Evolutionary conservation across 1,140 invertebrate genomes (phyloP), one percentile per base, ranked within the genome.

Genomic region (Ceratina japonica): DNA sequence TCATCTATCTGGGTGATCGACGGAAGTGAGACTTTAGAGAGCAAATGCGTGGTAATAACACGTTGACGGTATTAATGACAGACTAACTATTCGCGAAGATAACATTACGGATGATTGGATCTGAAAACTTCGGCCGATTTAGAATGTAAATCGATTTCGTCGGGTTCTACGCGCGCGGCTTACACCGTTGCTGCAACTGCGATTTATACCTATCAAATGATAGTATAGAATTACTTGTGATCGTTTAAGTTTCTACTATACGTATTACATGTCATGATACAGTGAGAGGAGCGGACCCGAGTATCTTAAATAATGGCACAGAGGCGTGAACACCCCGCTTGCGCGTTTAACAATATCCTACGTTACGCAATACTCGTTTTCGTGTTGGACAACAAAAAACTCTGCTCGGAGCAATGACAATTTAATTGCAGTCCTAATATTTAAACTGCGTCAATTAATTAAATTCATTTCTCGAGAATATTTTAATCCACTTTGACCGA

Each of bases 181-280:
- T 31, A 13, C 13, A n/a, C 18, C 20, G 15, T 63, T 63, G 12
- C 61, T 18, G 22, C 15, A 5, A 13, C 20, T 5, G 16, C 52
- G 51, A 69, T 69, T 69, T 69, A 69, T 69, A 69, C 51, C 51
- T 69, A 54, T 44, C 22, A 56, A 69, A 69, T 69, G 52, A 56
- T 16, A 69, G 51, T 31, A 27, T 69, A 31, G 51, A 69, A 56
- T 54, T 69, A 69, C 66, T 68, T 52, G 65, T 10, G 20, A 24
- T 66, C 64, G 63, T 51, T 49, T 51, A 66, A 27, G 7, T 56
- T 54, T 69, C 18, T 56, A 69, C n/a, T 22, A 69, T 22, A 69
- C 24, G 12, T 56, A 56, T 54, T 56, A 69, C 27, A 3, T 31
- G 52, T 56, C 24, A 31, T 8, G 51, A 56, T 49, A 69, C 15